A percentile compares a stretch with the other conserved stretches of the same genome.
phyloP scores from a whole-genome alignment of 1,140 invertebrate species.

The Pseudomyrmex flavicornis region DNA sequence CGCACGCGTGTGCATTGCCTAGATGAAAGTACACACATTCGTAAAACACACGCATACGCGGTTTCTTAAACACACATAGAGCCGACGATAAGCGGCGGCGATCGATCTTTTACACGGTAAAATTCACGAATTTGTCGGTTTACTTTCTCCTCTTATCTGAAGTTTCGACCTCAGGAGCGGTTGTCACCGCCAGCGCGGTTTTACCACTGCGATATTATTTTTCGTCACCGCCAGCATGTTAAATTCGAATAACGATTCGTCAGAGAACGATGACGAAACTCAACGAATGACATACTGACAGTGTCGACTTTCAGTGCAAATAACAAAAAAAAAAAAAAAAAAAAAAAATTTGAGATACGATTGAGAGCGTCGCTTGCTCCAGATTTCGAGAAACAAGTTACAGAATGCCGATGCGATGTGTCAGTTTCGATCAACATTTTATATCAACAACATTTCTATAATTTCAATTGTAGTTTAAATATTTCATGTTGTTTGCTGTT shows the following conservation, averaged over 20 bases:
- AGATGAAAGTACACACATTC: conserved; percentile 21
- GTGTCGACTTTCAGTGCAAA: not conserved
- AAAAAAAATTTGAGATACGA: too few species aligned
- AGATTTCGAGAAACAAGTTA: too few species aligned
- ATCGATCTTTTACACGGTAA: conserved; percentile 51
- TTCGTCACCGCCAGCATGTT: conserved; percentile 19
- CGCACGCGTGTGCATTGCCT: not conserved
- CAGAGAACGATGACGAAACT: not conserved
- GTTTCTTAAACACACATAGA: conserved; percentile 56
- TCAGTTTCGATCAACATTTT: too few species aligned
- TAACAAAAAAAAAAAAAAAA: too few species aligned
- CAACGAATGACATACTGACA: not conserved
- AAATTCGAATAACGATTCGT: not conserved
- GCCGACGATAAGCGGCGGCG: conserved; percentile 70
- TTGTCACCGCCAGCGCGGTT: conserved; percentile 39
- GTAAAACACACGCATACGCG: not conserved
- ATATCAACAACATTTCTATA: too few species aligned
- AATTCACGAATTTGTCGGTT: conserved; percentile 72
- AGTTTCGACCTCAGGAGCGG: conserved; percentile 62
- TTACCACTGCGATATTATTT: conserved; percentile 23
- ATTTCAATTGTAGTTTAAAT: too few species aligned
- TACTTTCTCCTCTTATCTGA: conserved; percentile 78
- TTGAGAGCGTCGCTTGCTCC: too few species aligned
- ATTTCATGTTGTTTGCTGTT: too few species aligned
- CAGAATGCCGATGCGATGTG: too few species aligned